Evolutionary conservation across 2,113 vertebrate species (phyloP), one percentile per base, ranked within the genome.

Genomic region (Muscicapa adusta): DNA sequence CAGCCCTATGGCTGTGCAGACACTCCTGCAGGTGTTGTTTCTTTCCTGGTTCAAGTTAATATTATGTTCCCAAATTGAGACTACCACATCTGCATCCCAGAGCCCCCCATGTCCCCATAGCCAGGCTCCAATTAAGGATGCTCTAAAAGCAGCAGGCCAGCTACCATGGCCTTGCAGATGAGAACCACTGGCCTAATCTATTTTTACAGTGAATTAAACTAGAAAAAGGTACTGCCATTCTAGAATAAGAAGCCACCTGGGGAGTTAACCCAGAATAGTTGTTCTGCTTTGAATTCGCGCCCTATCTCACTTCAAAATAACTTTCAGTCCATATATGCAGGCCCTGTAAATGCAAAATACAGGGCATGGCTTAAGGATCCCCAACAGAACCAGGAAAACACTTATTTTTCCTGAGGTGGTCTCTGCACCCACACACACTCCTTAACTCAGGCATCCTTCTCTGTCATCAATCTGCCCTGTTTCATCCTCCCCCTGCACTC

Each of bases 211-310:
- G 88, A 90, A 66, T 82, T 95, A 95, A 95, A 88, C 93, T 90
- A 82, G 89, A 34, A 93, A 73, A 94, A 91, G 71, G n/a, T 40
- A 86, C 22, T 90, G 81, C 45, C 79, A 74, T 61, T 91, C 86
- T 82, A 94, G 93, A 94, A 88, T 63, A 90, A 90, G 94, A 45
- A 86, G 36, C 57, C 68, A 84, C 88, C 95, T 94, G 82, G 94
- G 95, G 96, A 96, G 88, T 94, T 95, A 96, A 96, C 95, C 95
- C 85, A 96, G 93, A 97, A 95, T n/a, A 93, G 79, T 79, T 56
- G 92, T 60, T 94, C 94, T 95, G 92, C 93, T 96, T 96, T 95
- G 79, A 91, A 77, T 93, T 95, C 0, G 2, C 26, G 11, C 85
- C 91, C 65, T 80, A 0, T 83, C 43, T 90, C 36, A 10, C 80